Conservation (phyloP, 2,797 vertebrate genomes). For the Enteromius radiatus region DNA sequence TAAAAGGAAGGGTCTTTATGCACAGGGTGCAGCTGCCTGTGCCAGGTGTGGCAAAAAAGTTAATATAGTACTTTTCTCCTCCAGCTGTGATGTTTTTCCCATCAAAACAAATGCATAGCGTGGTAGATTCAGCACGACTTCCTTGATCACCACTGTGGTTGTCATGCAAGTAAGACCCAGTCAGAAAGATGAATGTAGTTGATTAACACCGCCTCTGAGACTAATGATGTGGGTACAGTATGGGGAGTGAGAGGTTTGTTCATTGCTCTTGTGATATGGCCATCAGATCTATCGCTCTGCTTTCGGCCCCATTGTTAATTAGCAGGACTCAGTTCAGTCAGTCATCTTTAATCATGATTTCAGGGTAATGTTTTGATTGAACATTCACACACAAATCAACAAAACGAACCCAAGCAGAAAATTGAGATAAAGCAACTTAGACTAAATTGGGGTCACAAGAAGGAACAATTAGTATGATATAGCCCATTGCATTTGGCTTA, state of each 20-base stretch:
- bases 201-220: conserved; percentile 71
- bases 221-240: conserved; percentile 78
- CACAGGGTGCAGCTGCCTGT: not conserved
- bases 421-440: conserved; percentile 98
- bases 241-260: conserved; percentile 67
- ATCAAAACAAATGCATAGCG: conserved; percentile 3
- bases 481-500: conserved; percentile 94
- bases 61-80: not conserved
- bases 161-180: conserved; percentile 62
- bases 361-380: conserved; percentile 81
- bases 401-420: conserved; percentile 99
- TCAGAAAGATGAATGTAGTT: conserved; percentile 75
- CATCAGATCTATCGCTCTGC: conserved; percentile 71
- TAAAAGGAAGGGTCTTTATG: not conserved
- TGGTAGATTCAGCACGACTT: not conserved
- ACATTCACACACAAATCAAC: conserved; percentile 98
- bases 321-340: conserved; percentile 70
- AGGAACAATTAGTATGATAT: conserved; percentile 97
- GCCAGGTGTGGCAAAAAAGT: conserved; percentile 8
- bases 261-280: conserved; percentile 70
- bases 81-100: not conserved
- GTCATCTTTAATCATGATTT: conserved; percentile 97
- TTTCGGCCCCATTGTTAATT: conserved; percentile 74
- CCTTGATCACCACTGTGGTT: conserved; percentile 65
- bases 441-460: conserved; percentile 98